Evolutionary conservation across 2,113 vertebrate genomes (phyloP).

Genomic region (Miniopterus natalensis): DNA sequence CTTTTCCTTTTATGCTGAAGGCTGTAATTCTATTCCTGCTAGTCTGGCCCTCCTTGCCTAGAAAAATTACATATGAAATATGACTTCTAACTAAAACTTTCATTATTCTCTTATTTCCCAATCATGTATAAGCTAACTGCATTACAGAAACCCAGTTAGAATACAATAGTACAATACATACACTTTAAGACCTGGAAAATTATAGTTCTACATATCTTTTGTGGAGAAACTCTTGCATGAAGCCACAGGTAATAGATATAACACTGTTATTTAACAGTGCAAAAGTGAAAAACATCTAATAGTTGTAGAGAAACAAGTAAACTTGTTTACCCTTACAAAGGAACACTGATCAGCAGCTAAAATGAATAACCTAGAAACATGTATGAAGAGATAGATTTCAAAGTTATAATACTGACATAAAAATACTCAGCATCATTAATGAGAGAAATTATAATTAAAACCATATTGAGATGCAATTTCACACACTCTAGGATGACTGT

Average conservation of each 20-base stretch:
- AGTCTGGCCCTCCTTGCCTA: neutral
- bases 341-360: neutral
- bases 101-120: constrained; percentile 30
- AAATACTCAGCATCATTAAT: constrained; percentile 31
- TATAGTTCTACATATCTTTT: neutral
- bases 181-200: neutral
- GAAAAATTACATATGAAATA: neutral
- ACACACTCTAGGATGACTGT: neutral
- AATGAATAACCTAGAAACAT: constrained; percentile 10
- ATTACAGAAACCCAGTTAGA: neutral
- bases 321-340: constrained; percentile 5
- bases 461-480: neutral
- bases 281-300: constrained; percentile 25
- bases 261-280: neutral
- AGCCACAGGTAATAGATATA: neutral
- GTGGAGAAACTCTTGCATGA: neutral
- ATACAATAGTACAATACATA: neutral
- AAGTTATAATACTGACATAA: constrained; percentile 38
- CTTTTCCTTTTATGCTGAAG: constrained; percentile 1
- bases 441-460: constrained; percentile 45
- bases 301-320: neutral
- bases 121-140: neutral
- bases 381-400: neutral
- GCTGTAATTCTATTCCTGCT: neutral
- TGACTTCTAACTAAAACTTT: constrained; percentile 32